phyloP scores from a whole-genome alignment of 2,888 invertebrate species.

The Epinotia ramella region DNA sequence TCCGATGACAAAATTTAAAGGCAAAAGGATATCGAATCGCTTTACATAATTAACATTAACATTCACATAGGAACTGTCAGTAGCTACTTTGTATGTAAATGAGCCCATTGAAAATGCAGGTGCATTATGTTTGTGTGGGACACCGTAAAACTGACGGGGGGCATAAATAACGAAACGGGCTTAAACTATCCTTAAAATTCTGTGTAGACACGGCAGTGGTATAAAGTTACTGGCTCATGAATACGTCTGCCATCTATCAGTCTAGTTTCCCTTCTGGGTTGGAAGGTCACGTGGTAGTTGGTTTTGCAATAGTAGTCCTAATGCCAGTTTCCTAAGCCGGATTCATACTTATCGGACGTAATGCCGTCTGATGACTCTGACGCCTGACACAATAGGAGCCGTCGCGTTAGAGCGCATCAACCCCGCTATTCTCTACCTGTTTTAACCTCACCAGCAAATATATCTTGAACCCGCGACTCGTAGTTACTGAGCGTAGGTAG shows the following conservation, averaged over 20 bases:
- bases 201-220: background rate
- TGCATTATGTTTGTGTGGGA: slow-evolving; percentile 59
- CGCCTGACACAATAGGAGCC: too few relatives aligned
- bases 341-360: too few relatives aligned
- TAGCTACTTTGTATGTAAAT: slow-evolving; percentile 79
- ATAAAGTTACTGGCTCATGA: slow-evolving; percentile 1
- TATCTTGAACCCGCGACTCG: too few relatives aligned
- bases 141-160: slow-evolving; percentile 27
- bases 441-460: too few relatives aligned
- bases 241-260: background rate
- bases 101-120: slow-evolving; percentile 66
- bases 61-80: slow-evolving; percentile 65
- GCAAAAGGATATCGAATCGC: slow-evolving; percentile 73
- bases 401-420: too few relatives aligned
- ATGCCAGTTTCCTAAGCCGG: too few relatives aligned
- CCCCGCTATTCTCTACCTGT: too few relatives aligned
- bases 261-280: background rate
- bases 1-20: slow-evolving; percentile 54
- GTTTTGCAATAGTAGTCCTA: too few relatives aligned
- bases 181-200: background rate
- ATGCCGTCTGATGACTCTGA: too few relatives aligned
- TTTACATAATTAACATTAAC: slow-evolving; percentile 74
- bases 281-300: background rate
- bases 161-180: slow-evolving; percentile 25
- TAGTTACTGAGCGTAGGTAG: too few relatives aligned